A percentile compares a stretch with the other conserved stretches of the same genome.
phyloP scores from a whole-genome alignment of 2,888 invertebrate species.

The Dicyrtomina minuta region DNA sequence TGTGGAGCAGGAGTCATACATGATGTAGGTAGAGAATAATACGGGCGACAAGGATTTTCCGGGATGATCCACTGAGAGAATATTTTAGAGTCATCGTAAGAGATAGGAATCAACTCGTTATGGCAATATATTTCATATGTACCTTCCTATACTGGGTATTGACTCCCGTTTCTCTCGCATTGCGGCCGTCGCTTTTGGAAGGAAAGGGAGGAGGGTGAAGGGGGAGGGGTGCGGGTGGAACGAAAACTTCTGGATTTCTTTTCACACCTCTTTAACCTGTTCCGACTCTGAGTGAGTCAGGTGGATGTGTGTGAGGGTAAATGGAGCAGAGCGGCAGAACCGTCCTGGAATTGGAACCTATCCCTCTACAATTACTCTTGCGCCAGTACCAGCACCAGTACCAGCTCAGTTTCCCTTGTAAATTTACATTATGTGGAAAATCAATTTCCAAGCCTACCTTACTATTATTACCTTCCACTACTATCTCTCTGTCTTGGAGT shows the following conservation, averaged over 20 bases:
- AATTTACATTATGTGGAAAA: not conserved
- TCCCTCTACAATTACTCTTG: constrained; percentile 25
- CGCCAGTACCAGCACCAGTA: not conserved
- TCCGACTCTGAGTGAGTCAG: constrained; percentile 18
- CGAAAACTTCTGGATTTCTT: constrained; percentile 27
- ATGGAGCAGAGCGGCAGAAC: constrained; percentile 10
- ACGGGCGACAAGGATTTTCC: too few relatives aligned
- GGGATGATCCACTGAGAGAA: too few relatives aligned
- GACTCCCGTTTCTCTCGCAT: too few relatives aligned
- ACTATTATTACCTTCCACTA: too few relatives aligned
- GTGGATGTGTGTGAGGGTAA: constrained; percentile 18
- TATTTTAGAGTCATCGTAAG: too few relatives aligned
- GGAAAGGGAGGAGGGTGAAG: not conserved
- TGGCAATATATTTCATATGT: too few relatives aligned
- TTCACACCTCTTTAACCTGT: constrained; percentile 29
- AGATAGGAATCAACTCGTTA: too few relatives aligned
- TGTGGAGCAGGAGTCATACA: not conserved
- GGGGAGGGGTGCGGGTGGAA: not conserved
- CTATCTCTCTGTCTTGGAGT: too few relatives aligned
- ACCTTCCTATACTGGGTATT: too few relatives aligned
- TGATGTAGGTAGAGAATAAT: too few relatives aligned
- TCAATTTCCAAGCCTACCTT: constrained; percentile 3
- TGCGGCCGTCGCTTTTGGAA: too few relatives aligned
- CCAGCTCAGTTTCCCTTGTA: constrained; percentile 12
- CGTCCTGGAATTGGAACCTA: constrained; percentile 22